Conservation (phyloP, 2,797 vertebrate species). For the Semotilus atromaculatus region DNA sequence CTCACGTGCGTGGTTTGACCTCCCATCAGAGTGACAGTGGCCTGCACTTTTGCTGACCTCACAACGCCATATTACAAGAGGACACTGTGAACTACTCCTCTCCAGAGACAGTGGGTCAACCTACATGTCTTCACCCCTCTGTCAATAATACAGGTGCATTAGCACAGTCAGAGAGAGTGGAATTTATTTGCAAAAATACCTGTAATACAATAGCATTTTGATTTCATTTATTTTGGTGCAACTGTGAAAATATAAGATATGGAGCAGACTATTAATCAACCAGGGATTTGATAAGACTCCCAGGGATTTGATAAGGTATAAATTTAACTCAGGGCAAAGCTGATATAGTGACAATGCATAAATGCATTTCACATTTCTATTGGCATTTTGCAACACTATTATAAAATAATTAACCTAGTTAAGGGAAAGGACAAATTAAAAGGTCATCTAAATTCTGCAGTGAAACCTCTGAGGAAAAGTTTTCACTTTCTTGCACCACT, state of each 20-base stretch:
- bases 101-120: constrained; percentile 56
- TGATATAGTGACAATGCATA: neutral
- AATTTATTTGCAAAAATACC: constrained; percentile 2
- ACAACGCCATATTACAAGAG: constrained; percentile 57
- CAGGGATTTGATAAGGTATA: neutral
- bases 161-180: neutral
- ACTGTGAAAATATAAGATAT: constrained; percentile 9
- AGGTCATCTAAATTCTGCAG: constrained; percentile 28
- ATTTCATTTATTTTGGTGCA: neutral
- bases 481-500: neutral
- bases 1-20: constrained; percentile 57
- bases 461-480: constrained; percentile 6
- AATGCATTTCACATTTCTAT: constrained; percentile 24
- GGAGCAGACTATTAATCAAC: constrained; percentile 3
- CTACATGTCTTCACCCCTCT: constrained; percentile 36
- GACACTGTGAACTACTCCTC: constrained; percentile 58
- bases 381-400: constrained; percentile 32
- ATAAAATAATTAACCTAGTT: constrained; percentile 31
- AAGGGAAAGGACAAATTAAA: constrained; percentile 24
- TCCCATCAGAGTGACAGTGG: constrained; percentile 51
- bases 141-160: constrained; percentile 44
- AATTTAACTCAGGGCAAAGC: neutral
- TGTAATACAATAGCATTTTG: constrained; percentile 16
- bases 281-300: neutral
- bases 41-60: constrained; percentile 59